Percentiles rank a stretch among this genome's conserved stretches.
Evolutionary conservation across 2,113 vertebrate species (phyloP).

Genomic region (Xiphorhynchus elegans): DNA sequence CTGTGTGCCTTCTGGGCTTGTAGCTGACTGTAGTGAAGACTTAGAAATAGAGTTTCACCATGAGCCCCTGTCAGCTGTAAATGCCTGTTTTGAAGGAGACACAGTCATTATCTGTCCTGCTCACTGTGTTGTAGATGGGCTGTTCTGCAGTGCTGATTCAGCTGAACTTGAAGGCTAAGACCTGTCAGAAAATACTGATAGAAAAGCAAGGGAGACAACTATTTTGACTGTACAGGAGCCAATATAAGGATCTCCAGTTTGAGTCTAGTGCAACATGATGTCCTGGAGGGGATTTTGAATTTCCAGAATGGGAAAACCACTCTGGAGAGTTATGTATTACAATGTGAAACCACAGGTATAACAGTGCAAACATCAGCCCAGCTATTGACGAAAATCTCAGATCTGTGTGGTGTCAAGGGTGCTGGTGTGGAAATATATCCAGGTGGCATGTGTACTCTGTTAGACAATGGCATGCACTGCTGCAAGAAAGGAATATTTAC

Average conservation of each 20-base stretch:
- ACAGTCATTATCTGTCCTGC: constrained; percentile 82
- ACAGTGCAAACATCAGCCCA: constrained; percentile 83
- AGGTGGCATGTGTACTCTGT: constrained; percentile 81
- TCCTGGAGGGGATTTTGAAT: constrained; percentile 88
- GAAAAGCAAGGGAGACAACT: constrained; percentile 86
- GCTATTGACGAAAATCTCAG: constrained; percentile 87
- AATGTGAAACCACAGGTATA: constrained; percentile 87
- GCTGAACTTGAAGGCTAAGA: constrained; percentile 85
- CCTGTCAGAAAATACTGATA: constrained; percentile 85
- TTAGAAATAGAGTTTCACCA: constrained; percentile 79
- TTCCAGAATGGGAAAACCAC: constrained; percentile 80
- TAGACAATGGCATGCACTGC: constrained; percentile 88
- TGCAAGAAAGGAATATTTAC: constrained; percentile 92
- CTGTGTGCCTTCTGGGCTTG: constrained; percentile 84
- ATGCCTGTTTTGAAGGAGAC: constrained; percentile 81
- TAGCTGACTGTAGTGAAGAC: constrained; percentile 70
- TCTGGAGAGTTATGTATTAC: constrained; percentile 89
- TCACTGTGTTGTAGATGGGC: constrained; percentile 74
- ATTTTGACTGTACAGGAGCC: constrained; percentile 83
- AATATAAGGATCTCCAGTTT: constrained; percentile 82
- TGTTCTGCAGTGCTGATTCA: constrained; percentile 82
- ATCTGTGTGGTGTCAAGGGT: constrained; percentile 92
- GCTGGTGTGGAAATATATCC: constrained; percentile 91
- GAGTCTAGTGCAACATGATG: constrained; percentile 88
- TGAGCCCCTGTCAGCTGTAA: constrained; percentile 80